Base-by-base conservation (phyloP, 2,113 vertebrate genomes). In the Etheostoma spectabile region DNA sequence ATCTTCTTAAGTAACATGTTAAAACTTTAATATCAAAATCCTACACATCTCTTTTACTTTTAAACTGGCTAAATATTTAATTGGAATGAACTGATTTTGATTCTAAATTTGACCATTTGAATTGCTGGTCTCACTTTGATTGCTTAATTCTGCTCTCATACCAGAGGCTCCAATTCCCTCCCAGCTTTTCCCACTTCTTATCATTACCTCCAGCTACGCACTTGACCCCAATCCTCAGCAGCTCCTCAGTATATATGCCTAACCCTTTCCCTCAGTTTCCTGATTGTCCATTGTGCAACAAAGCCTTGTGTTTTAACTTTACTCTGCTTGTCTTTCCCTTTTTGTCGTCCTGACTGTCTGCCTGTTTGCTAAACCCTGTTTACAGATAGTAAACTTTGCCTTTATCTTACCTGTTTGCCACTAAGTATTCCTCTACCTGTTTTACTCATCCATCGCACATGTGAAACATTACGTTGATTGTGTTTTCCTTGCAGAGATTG, bases 141-240 rank as follows among this genome's bases (percentile, higher is more conserved):
- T 22, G 14, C 24, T 42, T 38, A 15, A 38, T 38, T 52, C 30
- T 42, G 48, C 14, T 42, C 3, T 24, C 8, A 27, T 11, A 55
- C 24, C 53, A 30, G 16, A 14, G 33, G 19, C 19, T 33, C 61
- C 61, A 7, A 1, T 8, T 14, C 5, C 21, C 33, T 19, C 35
- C 24, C 67, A 49, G 45, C 33, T 57, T 15, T 64, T 76, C 38
- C 61, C 45, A 21, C 27, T 45, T 53, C 30, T 45, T 21, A 45
- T 72, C 72, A 46, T 77, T 8, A 22, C 42, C 80, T 83, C 1
- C 21, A 53, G 61, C 57, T 67, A 22, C 5, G 6, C 51, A 75
- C 77, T 71, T 76, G 75, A 12, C 61, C 48, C 48, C 27, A 27
- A 19, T 22, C 45, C 46, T 22, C 53, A 14, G 27, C 56, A 48